These are phyloP conservation scores for Apodemus speciosus DNA, from an alignment of 2,113 vertebrate genomes.

Conservation along the genomic window DNA sequence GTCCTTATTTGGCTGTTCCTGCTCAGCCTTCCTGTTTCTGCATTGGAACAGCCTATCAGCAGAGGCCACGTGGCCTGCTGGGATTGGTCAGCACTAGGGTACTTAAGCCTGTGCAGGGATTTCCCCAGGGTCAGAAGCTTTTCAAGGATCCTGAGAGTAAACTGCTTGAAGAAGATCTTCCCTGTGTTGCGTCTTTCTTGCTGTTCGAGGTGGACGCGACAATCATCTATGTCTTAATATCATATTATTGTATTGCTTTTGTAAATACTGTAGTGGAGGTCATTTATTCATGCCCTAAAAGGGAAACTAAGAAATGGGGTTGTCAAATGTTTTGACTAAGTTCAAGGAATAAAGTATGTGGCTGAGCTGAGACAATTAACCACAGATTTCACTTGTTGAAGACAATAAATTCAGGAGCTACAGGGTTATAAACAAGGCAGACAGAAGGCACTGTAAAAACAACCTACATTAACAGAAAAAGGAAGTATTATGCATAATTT, in stretches of 20 bases:
- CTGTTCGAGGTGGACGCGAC: too few relatives aligned
- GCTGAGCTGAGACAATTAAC: neutral
- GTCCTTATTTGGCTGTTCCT: too few relatives aligned
- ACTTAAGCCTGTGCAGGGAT: too few relatives aligned
- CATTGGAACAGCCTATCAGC: too few relatives aligned
- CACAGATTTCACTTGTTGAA: neutral
- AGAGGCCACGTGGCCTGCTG: too few relatives aligned
- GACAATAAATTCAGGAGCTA: neutral
- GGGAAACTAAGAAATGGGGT: neutral
- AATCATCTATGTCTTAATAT: neutral
- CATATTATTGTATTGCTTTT: neutral
- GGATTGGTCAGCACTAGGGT: too few relatives aligned
- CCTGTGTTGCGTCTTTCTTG: too few relatives aligned
- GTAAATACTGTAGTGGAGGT: neutral
- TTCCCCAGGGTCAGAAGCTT: too few relatives aligned
- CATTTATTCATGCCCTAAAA: conserved; percentile 11
- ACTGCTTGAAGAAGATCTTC: too few relatives aligned
- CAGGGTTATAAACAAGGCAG: neutral
- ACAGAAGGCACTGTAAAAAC: neutral
- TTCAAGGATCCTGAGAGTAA: too few relatives aligned
- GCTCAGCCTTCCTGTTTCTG: too few relatives aligned
- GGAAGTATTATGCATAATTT: neutral
- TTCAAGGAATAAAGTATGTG: neutral
- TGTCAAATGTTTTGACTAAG: neutral
- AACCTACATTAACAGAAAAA: neutral